These are phyloP conservation scores for Teleiodes luculella DNA, from an alignment of 2,888 invertebrate species.

Conservation along the genomic window DNA sequence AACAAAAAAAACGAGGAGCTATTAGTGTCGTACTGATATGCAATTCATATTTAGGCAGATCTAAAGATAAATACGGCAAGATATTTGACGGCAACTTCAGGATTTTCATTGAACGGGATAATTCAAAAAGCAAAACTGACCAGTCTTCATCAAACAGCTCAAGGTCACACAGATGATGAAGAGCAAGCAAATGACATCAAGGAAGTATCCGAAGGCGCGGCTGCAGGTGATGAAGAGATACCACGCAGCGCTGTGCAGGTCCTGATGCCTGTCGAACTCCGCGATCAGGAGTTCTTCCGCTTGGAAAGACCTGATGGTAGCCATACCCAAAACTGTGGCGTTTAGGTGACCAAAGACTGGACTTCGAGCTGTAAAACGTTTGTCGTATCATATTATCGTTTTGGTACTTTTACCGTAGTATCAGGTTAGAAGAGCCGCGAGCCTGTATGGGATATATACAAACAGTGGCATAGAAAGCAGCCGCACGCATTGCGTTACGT, in stretches of 20 bases:
- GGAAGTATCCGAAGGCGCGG: conserved; percentile 81
- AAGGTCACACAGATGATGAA: conserved; percentile 82
- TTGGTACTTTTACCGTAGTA: too few relatives aligned
- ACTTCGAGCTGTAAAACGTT: conserved; percentile 81
- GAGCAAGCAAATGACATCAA: conserved; percentile 81
- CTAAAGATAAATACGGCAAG: too few relatives aligned
- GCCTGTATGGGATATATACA: too few relatives aligned
- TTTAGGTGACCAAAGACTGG: conserved; percentile 91
- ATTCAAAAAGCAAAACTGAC: too few relatives aligned
- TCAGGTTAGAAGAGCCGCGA: too few relatives aligned
- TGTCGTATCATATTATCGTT: background rate
- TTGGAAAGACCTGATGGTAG: conserved; percentile 87
- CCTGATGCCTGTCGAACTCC: conserved; percentile 79
- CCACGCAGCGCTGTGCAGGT: conserved; percentile 83
- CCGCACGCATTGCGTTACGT: too few relatives aligned
- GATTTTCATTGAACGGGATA: too few relatives aligned
- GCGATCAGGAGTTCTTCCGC: conserved; percentile 81
- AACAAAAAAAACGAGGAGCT: too few relatives aligned
- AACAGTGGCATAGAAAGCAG: too few relatives aligned
- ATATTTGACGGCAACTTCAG: too few relatives aligned
- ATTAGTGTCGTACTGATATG: background rate
- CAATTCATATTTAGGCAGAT: too few relatives aligned
- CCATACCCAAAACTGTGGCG: conserved; percentile 87
- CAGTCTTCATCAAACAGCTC: conserved; percentile 75
- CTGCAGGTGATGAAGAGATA: conserved; percentile 82